These are phyloP conservation scores for Callionymus lyra DNA, from an alignment of 2,113 vertebrate species.

Conservation along the genomic window DNA sequence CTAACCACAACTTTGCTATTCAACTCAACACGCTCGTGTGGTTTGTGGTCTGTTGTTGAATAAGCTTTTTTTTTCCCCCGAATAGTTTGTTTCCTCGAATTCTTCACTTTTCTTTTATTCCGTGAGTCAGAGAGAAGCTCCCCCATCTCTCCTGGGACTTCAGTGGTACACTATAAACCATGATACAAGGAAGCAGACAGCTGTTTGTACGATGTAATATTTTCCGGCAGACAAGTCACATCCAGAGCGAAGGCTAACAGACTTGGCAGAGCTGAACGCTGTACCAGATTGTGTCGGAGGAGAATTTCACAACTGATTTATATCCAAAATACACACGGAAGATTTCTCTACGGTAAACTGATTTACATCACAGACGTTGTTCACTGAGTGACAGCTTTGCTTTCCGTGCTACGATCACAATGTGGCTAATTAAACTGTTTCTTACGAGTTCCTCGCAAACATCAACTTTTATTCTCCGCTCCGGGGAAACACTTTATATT, in stretches of 20 bases:
- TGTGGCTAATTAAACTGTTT: too few species aligned
- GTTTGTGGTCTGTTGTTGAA: background rate
- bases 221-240: slow-evolving; percentile 28
- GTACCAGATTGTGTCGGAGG: slow-evolving; percentile 33
- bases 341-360: slow-evolving; percentile 5
- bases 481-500: too few species aligned
- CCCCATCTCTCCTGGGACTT: slow-evolving; percentile 8
- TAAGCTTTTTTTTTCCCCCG: background rate
- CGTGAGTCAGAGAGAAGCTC: background rate
- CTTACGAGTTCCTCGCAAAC: too few species aligned
- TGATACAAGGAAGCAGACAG: slow-evolving; percentile 12
- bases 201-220: slow-evolving; percentile 18
- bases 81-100: background rate
- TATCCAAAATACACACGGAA: background rate
- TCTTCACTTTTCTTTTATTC: slow-evolving; percentile 5
- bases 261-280: slow-evolving; percentile 31
- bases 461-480: too few species aligned
- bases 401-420: too few species aligned
- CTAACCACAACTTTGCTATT: background rate
- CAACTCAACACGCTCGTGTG: background rate
- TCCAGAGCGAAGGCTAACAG: slow-evolving; percentile 22
- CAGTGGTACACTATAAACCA: slow-evolving; percentile 1
- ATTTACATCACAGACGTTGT: too few species aligned
- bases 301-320: slow-evolving; percentile 1
- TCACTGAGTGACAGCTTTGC: too few species aligned